Percentiles rank a stretch among this genome's conserved stretches.
phyloP scores from a whole-genome alignment of 1,140 invertebrate genomes.

The Ips nitidus region DNA sequence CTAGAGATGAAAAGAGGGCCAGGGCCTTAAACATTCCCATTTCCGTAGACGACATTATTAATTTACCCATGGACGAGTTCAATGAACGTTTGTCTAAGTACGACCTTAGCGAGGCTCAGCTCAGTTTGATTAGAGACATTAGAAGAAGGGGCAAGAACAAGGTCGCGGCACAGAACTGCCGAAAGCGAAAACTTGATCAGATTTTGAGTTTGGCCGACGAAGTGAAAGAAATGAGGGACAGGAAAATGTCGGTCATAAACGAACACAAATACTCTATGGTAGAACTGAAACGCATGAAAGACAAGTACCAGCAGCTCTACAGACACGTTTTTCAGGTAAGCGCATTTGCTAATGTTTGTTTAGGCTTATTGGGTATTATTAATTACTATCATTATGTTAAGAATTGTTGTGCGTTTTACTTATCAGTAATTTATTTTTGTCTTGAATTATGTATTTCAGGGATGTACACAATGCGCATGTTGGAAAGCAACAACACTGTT shows the following conservation, averaged over 20 bases:
- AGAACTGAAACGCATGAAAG: conserved; percentile 77
- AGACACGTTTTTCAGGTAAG: conserved; percentile 83
- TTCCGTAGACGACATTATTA: conserved; percentile 87
- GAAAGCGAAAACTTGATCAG: conserved; percentile 95
- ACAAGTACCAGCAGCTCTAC: conserved; percentile 82
- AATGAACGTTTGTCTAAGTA: conserved; percentile 95
- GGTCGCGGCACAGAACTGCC: conserved; percentile 95
- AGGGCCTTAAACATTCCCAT: conserved; percentile 79
- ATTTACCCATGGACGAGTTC: conserved; percentile 96
- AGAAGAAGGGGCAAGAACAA: conserved; percentile 62
- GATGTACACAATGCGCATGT: too few relatives aligned
- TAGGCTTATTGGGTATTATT: not conserved
- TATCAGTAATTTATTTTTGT: too few relatives aligned
- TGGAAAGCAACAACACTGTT: too few relatives aligned
- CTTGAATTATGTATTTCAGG: too few relatives aligned
- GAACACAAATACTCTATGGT: conserved; percentile 74
- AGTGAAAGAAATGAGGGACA: conserved; percentile 81
- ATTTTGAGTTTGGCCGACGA: conserved; percentile 90
- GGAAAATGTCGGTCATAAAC: conserved; percentile 75
- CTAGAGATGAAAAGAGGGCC: conserved; percentile 83
- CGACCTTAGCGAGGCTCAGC: conserved; percentile 91
- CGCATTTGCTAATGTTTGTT: too few relatives aligned
- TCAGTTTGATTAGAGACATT: conserved; percentile 92
- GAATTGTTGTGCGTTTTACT: too few relatives aligned
- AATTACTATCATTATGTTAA: not conserved